phyloP scores from a whole-genome alignment of 2,888 invertebrate species.

The Campoplex nolae region DNA sequence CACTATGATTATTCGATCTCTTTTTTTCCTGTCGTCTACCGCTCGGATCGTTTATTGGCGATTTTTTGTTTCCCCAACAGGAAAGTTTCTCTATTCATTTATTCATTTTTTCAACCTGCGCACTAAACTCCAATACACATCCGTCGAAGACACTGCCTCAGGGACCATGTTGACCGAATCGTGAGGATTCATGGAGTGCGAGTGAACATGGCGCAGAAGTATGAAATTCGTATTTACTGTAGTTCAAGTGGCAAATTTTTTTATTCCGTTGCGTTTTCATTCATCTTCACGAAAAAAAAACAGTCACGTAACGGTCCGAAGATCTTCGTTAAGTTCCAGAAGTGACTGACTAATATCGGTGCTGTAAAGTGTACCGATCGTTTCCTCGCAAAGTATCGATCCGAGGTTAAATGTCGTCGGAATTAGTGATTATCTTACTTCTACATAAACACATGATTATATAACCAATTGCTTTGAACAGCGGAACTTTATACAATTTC shows the following conservation, averaged over 20 bases:
- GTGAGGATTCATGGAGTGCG: background rate
- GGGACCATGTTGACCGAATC: background rate
- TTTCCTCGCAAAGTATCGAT: background rate
- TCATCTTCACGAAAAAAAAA: background rate
- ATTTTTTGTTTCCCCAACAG: background rate
- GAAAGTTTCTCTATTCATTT: background rate
- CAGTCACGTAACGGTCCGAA: background rate
- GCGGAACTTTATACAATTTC: background rate
- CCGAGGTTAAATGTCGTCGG: background rate
- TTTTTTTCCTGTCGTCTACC: background rate
- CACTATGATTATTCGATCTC: background rate
- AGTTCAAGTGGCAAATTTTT: background rate
- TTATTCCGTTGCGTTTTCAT: background rate
- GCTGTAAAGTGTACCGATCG: background rate
- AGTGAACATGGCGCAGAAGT: background rate
- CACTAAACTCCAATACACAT: background rate
- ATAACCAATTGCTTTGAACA: no score
- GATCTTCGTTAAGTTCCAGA: background rate
- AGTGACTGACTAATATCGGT: no score
- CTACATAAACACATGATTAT: background rate
- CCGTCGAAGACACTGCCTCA: background rate
- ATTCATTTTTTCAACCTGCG: background rate
- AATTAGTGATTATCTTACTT: background rate
- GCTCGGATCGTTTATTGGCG: background rate
- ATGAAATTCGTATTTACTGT: background rate